Evolutionary conservation across 2,888 invertebrate genomes (phyloP), one percentile per base, ranked within the genome.

Genomic region (Aphrophora alni): DNA sequence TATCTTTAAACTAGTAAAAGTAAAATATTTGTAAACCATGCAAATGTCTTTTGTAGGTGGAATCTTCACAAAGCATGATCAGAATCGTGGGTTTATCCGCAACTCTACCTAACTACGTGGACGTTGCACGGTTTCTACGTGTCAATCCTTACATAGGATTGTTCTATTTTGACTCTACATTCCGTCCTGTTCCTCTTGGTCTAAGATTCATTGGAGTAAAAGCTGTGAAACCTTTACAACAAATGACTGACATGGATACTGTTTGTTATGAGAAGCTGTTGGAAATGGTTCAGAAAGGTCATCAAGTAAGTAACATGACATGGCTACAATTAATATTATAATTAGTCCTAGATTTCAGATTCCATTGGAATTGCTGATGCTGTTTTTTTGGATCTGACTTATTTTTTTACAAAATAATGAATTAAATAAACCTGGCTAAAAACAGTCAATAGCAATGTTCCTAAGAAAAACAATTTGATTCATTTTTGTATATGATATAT

Each of bases 61-160:
- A 97, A 86, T 94, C 95, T 0, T 94, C 95, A 0, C 97, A 97
- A 88, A 94, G 93, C 87, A 98, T 98, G 96, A 98, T 99, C 81
- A 91, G 99, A 75, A 98, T 99, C 83, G 95, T 99, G 0, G 99
- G 98, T 0, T 89, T 99, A 59, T 98, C 99, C 0, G 99, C 99
- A 12, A 99, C 99, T 0, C 89, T 99, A 83, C 99, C 99, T 0
- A 99, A 99, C 88, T 99, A 99, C 88, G 88, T 97, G 3, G 99
- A 99, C 89, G 98, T 99, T 28, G 98, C 99, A 1, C 90, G 92
- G 84, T 99, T 99, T 88, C 90, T 99, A 14, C 91, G 96, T 21
- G 99, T 99, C 0, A 98, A 98, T 89, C 96, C 97, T 0, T 92
- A 94, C 87, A 93, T 93, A 44, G 98, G 98, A 0, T 89, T 99